Evolutionary conservation across 2,113 vertebrate genomes (phyloP).

Genomic region (Australoheros scitulus): DNA sequence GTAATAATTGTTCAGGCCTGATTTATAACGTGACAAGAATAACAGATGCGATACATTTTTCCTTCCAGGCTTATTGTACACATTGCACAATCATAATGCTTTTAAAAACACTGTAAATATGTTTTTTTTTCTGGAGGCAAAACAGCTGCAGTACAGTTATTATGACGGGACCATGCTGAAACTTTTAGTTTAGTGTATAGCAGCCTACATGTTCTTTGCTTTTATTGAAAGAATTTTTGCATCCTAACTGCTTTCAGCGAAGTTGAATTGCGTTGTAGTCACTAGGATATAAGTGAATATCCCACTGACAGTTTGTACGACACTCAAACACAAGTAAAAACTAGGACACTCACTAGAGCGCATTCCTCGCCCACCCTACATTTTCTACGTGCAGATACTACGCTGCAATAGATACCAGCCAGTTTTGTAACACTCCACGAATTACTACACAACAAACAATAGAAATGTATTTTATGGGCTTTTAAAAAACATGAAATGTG

Average conservation of each 20-base stretch:
- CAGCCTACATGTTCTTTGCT: background rate
- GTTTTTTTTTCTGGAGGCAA: constrained; percentile 41
- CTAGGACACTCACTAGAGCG: no score
- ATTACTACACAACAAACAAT: no score
- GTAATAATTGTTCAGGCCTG: constrained; percentile 14
- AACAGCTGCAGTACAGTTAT: constrained; percentile 56
- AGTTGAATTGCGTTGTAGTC: no score
- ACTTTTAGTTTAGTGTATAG: background rate
- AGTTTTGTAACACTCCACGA: no score
- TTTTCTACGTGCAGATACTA: no score
- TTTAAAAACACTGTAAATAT: constrained; percentile 27
- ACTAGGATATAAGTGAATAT: no score
- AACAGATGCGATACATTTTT: constrained; percentile 22
- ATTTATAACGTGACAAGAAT: constrained; percentile 21
- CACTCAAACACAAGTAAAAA: background rate
- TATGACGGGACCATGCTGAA: background rate
- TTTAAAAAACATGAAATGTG: no score
- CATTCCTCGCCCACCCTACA: no score
- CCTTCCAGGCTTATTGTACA: constrained; percentile 23
- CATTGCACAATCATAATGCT: constrained; percentile 32
- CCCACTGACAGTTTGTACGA: background rate
- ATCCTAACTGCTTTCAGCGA: background rate
- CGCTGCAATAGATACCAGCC: no score
- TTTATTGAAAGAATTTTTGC: background rate
- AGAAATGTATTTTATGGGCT: no score